A percentile compares a stretch with the other conserved stretches of the same genome.
These are phyloP conservation scores for Cylas formicarius DNA, from an alignment of 1,140 invertebrate species.

Conservation along the genomic window DNA sequence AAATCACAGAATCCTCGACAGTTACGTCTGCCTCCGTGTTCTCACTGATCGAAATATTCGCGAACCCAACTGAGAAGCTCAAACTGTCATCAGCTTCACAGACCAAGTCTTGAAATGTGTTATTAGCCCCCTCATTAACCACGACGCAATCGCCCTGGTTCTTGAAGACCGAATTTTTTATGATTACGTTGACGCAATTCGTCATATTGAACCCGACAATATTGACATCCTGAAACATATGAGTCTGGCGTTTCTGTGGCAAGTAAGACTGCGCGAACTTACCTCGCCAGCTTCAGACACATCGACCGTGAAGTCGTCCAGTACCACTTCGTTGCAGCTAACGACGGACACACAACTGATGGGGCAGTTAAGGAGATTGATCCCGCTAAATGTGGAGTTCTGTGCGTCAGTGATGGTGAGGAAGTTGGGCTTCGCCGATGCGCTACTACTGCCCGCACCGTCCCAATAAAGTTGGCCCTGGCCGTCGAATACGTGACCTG, in stretches of 20 bases:
- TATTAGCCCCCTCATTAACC: conserved; percentile 8
- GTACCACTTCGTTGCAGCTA: not conserved
- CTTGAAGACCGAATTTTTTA: conserved; percentile 9
- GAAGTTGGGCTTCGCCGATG: conserved; percentile 9
- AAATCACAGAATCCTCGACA: conserved; percentile 13
- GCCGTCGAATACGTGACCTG: conserved; percentile 17
- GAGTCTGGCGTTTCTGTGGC: not conserved
- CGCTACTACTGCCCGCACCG: conserved; percentile 2
- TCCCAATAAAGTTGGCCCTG: conserved; percentile 14
- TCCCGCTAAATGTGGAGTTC: conserved; percentile 6
- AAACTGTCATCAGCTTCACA: conserved; percentile 21
- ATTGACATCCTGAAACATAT: conserved; percentile 4
- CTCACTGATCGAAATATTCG: not conserved
- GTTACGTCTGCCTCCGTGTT: conserved; percentile 8
- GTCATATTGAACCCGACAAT: conserved; percentile 19
- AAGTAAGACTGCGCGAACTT: not conserved
- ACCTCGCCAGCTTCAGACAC: conserved; percentile 13
- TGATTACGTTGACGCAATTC: not conserved
- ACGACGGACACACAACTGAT: conserved; percentile 11
- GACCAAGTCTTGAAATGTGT: conserved; percentile 12
- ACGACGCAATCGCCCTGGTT: conserved; percentile 24
- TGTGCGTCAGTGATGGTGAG: conserved; percentile 6
- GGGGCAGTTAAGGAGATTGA: conserved; percentile 14
- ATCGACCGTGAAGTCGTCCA: conserved; percentile 9
- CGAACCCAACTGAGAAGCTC: conserved; percentile 11